phyloP scores from a whole-genome alignment of 2,797 vertebrate species.

The Cyprinella venusta region DNA sequence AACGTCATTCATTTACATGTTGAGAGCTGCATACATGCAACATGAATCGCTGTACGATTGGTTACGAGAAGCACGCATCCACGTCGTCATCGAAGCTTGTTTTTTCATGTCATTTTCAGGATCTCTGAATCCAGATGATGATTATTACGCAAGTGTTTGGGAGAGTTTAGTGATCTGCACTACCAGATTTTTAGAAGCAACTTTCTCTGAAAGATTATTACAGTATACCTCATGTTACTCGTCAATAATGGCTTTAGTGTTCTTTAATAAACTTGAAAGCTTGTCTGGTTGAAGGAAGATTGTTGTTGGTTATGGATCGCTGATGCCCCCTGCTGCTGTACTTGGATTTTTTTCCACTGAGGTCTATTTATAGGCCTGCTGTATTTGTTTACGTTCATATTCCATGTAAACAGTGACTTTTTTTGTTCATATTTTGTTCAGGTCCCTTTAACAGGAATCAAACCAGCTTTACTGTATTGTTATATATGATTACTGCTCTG shows the following conservation, averaged over 20 bases:
- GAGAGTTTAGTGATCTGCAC: background rate
- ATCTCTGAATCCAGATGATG: background rate
- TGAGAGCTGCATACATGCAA: constrained; percentile 16
- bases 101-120: background rate
- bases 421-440: background rate
- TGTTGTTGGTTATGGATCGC: background rate
- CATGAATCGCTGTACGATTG: constrained; percentile 7
- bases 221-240: background rate
- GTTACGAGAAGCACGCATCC: background rate
- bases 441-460: background rate
- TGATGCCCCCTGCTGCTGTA: constrained; percentile 25
- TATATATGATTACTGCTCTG: background rate
- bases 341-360: background rate
- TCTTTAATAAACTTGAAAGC: background rate
- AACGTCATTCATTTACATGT: constrained; percentile 47
- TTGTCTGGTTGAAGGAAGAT: background rate
- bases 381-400: background rate
- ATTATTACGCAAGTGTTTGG: constrained; percentile 26
- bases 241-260: background rate
- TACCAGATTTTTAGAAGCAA: background rate
- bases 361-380: background rate
- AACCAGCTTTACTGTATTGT: background rate
- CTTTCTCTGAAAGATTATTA: background rate
- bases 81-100: constrained; percentile 8
- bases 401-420: background rate